Evolutionary conservation across 2,113 vertebrate genomes (phyloP).

Genomic region (Todiramphus saurophagus): DNA sequence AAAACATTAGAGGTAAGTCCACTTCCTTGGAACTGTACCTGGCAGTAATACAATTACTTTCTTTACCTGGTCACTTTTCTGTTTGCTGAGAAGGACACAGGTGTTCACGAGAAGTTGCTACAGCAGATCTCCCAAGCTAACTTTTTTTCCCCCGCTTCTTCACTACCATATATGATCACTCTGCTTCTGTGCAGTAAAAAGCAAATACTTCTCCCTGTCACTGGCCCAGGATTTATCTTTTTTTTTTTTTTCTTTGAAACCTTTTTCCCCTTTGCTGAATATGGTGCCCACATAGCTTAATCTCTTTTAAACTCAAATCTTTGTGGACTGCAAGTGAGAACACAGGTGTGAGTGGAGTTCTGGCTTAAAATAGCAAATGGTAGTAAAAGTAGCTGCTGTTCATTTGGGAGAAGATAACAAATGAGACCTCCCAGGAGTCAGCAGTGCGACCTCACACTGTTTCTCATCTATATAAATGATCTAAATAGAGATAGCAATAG

Average conservation of each 20-base stretch:
- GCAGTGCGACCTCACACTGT: neutral
- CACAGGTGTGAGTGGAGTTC: neutral
- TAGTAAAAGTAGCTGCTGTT: neutral
- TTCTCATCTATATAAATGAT: conserved; percentile 50
- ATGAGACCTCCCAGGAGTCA: conserved; percentile 29
- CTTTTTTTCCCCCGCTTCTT: neutral
- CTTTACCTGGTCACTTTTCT: neutral
- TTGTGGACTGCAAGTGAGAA: neutral
- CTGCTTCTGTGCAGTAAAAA: neutral
- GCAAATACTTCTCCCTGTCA: neutral
- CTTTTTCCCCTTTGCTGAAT: neutral
- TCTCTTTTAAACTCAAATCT: neutral
- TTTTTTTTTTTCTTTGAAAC: neutral
- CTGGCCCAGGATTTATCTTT: neutral
- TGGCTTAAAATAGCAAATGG: conserved; percentile 42
- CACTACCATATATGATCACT: neutral
- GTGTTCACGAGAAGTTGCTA: neutral
- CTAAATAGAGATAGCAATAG: conserved; percentile 29
- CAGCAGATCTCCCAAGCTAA: neutral
- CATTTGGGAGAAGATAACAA: conserved; percentile 29
- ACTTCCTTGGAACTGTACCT: neutral
- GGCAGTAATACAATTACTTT: neutral
- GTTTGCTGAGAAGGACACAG: neutral
- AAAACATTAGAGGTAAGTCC: neutral
- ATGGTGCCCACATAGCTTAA: neutral